phyloP scores from a whole-genome alignment of 2,888 invertebrate species.

The Xylota segnis region DNA sequence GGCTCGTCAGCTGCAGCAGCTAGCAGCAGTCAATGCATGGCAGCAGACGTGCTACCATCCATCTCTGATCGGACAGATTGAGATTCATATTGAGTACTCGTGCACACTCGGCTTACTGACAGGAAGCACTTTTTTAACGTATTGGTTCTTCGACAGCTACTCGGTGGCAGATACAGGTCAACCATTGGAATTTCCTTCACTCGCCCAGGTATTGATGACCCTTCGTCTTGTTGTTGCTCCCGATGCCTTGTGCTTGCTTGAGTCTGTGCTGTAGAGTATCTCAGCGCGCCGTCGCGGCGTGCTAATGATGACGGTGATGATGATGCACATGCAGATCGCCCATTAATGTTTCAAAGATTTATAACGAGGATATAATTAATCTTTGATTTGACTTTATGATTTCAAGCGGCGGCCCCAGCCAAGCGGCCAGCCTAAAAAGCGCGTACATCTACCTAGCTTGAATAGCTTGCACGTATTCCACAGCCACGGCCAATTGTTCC shows the following conservation, averaged over 20 bases:
- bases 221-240: slow-evolving; percentile 26
- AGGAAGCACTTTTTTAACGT: slow-evolving; percentile 74
- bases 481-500: slow-evolving; percentile 56
- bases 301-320: slow-evolving; percentile 40
- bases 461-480: slow-evolving; percentile 51
- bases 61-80: slow-evolving; percentile 76
- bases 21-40: slow-evolving; percentile 53
- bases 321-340: slow-evolving; percentile 72
- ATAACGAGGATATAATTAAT: slow-evolving; percentile 77
- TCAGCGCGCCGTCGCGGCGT: neutral
- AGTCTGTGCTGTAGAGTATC: slow-evolving; percentile 12
- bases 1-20: slow-evolving; percentile 58
- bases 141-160: slow-evolving; percentile 65
- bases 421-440: slow-evolving; percentile 35
- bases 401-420: slow-evolving; percentile 24
- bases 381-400: slow-evolving; percentile 75
- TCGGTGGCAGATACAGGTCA: slow-evolving; percentile 75
- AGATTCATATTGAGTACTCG: slow-evolving; percentile 72
- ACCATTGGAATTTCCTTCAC: slow-evolving; percentile 62
- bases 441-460: slow-evolving; percentile 63
- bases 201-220: slow-evolving; percentile 71
- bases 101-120: slow-evolving; percentile 69
- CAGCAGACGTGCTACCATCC: slow-evolving; percentile 75
- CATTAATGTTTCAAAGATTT: slow-evolving; percentile 69
- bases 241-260: neutral